These are phyloP conservation scores for Shinisaurus crocodilurus DNA, from an alignment of 2,113 vertebrate genomes.

Conservation along the genomic window DNA sequence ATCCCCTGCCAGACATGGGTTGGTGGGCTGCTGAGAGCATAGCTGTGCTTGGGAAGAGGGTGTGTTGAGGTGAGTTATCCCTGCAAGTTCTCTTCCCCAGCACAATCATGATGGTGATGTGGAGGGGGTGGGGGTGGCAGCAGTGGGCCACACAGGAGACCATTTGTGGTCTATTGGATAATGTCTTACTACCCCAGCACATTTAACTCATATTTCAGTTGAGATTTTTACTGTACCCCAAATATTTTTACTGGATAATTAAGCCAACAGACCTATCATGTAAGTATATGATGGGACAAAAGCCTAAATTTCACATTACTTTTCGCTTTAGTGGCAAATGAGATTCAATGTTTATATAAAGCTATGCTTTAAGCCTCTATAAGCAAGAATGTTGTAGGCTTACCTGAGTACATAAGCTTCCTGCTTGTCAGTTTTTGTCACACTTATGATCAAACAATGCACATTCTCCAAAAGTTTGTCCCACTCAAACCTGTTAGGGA, in stretches of 20 bases:
- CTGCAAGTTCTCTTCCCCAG: too few species aligned
- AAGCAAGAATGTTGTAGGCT: constrained; percentile 44
- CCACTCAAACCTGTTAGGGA: constrained; percentile 93
- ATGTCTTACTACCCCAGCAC: neutral
- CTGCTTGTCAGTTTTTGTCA: constrained; percentile 99
- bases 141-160: too few species aligned
- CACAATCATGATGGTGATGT: too few species aligned
- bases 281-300: neutral
- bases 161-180: neutral
- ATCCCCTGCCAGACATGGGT: too few species aligned
- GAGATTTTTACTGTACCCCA: neutral
- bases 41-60: too few species aligned
- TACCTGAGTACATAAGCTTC: constrained; percentile 99
- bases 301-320: neutral
- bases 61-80: too few species aligned
- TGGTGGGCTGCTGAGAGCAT: too few species aligned
- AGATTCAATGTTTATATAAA: neutral
- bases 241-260: neutral
- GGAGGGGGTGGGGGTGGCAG: too few species aligned
- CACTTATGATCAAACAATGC: constrained; percentile 99
- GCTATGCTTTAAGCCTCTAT: neutral
- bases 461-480: constrained; percentile 99
- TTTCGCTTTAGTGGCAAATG: neutral
- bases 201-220: neutral
- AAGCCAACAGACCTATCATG: neutral